Evolutionary conservation across 2,113 vertebrate genomes (phyloP), one percentile per base, ranked within the genome.

Genomic region (Acinonyx jubatus): DNA sequence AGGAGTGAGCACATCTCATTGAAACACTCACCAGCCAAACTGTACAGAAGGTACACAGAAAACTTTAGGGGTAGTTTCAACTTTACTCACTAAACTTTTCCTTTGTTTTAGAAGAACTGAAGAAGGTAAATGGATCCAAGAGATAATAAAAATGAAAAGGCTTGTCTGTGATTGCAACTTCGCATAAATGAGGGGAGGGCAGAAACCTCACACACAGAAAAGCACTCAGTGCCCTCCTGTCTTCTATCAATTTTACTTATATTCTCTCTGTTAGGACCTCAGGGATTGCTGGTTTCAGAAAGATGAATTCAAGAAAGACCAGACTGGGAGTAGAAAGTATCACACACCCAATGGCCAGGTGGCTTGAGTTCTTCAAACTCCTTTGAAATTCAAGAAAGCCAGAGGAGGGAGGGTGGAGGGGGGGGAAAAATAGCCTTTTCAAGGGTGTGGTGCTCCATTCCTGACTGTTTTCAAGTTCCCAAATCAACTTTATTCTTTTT

Each of bases 331-430:
- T 9, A 95, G 41, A 31, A 80, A 38, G 55, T 31, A 23, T 45
- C 9, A 85, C 21, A 86, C 18, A 33, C 36, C 12, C 19, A 61
- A 14, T 10, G 23, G 48, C 55, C 57, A 66, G 15, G 9, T 36
- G 21, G 61, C 50, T 82, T 91, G 55, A 74, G n/a, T 66, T 69
- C 61, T 83, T 82, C 69, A 65, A 78, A 78, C 16, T 33, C 16
- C n/a, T 89, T 23, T 29, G 31, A 91, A 50, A 82, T 73, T 66
- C 82, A 85, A 74, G 76, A 84, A 97, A 90, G 7, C 57, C 31
- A 52, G 52, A 41, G 29, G 27, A 80, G 29, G 5, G 4, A 4
- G 14, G 3, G 12, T 38, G 11, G 0, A 50, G 5, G 12, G 0
- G 69, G 10, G 5, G 38, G 36, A 80, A 81, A 71, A 41, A 13